These are phyloP conservation scores for Abramis brama DNA, from an alignment of 2,113 vertebrate genomes.

Conservation along the genomic window DNA sequence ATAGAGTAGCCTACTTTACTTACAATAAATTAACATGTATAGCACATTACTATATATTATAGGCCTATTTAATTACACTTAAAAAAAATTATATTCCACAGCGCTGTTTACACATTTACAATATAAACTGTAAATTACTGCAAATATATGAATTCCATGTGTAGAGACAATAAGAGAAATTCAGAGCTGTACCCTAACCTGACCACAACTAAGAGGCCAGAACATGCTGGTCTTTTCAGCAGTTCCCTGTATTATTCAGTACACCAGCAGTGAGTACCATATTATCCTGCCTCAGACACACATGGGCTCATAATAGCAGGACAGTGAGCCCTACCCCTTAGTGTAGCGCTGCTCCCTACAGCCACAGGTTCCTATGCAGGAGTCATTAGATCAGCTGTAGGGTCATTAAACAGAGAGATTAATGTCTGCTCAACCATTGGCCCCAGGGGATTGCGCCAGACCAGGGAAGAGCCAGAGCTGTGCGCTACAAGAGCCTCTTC, in stretches of 20 bases:
- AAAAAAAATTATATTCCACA: no score
- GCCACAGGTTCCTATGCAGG: constrained; percentile 65
- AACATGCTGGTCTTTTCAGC: constrained; percentile 31
- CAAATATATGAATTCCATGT: background rate
- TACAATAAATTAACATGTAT: no score
- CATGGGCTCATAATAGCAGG: background rate
- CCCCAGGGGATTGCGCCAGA: constrained; percentile 68
- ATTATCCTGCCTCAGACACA: constrained; percentile 25
- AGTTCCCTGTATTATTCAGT: constrained; percentile 32
- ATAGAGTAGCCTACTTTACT: no score
- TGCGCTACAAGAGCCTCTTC: constrained; percentile 15
- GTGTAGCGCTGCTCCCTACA: constrained; percentile 42
- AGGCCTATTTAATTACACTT: no score
- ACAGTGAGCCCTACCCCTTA: constrained; percentile 21
- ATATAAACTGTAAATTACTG: background rate
- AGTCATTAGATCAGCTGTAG: constrained; percentile 70
- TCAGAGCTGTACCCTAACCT: background rate
- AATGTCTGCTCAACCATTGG: constrained; percentile 73
- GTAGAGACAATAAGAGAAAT: background rate
- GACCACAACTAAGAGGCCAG: background rate
- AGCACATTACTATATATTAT: no score
- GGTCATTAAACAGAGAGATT: constrained; percentile 75
- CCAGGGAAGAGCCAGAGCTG: constrained; percentile 41
- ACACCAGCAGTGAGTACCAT: constrained; percentile 13
- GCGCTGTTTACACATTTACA: background rate